A percentile compares a stretch with the other conserved stretches of the same genome.
phyloP scores from a whole-genome alignment of 2,888 invertebrate species.

The Pseudeuparius sepicola region DNA sequence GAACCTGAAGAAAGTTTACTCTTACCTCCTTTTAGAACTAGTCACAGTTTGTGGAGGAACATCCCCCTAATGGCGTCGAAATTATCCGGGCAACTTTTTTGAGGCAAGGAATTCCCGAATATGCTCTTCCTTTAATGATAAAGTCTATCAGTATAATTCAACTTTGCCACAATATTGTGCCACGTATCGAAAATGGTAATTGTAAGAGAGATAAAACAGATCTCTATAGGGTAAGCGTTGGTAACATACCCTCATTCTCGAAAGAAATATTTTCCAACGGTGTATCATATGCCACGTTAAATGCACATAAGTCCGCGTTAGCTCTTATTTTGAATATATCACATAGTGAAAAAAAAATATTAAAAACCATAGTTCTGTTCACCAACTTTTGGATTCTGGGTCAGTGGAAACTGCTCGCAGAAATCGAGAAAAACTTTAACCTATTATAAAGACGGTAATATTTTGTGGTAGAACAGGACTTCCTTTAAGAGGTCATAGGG shows the following conservation, averaged over 20 bases:
- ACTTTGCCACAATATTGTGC: constrained; percentile 6
- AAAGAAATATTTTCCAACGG: no score
- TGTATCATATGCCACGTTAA: constrained; percentile 1
- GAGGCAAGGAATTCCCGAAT: constrained; percentile 4
- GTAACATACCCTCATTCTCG: no score
- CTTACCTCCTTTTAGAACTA: no score
- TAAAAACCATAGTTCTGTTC: no score
- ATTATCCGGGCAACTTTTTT: constrained; percentile 10
- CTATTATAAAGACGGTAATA: constrained; percentile 10
- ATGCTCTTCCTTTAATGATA: constrained; percentile 2
- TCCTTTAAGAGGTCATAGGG: constrained; percentile 11
- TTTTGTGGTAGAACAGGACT: constrained; percentile 10
- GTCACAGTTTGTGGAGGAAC: no score
- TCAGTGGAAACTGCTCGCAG: no score
- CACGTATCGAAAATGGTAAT: constrained; percentile 1
- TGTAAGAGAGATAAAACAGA: constrained; percentile 5
- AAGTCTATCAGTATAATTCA: no score
- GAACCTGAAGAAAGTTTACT: not conserved
- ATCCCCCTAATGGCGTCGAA: no score
- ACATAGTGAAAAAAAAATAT: no score
- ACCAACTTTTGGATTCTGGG: no score
- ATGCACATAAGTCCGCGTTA: constrained; percentile 6
- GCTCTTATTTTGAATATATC: constrained; percentile 5
- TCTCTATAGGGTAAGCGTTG: no score
- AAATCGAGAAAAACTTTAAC: constrained; percentile 6